Conservation (phyloP, 2,113 vertebrate species). For the Corydoras maculifer region DNA sequence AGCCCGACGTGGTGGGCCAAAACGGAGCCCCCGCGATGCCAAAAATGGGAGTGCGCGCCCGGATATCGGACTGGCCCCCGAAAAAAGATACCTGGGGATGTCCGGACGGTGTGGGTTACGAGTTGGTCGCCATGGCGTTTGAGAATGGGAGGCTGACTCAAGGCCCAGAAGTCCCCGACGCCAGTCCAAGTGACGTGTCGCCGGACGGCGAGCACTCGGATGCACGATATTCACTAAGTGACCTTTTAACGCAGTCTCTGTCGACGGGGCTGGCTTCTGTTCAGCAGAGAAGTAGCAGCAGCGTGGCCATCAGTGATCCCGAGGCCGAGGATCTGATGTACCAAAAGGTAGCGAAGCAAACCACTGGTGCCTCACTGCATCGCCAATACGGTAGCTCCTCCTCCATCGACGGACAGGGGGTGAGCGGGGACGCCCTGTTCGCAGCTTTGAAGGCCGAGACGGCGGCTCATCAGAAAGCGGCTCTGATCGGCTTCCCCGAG, state of each 20-base stretch:
- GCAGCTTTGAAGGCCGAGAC: slow-evolving; percentile 85
- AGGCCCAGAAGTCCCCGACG: slow-evolving; percentile 63
- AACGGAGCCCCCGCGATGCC: slow-evolving; percentile 83
- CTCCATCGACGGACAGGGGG: slow-evolving; percentile 90
- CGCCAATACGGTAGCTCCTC: slow-evolving; percentile 95
- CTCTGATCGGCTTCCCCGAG: slow-evolving; percentile 77
- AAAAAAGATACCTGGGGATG: slow-evolving; percentile 87
- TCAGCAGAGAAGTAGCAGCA: slow-evolving; percentile 91
- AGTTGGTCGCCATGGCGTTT: slow-evolving; percentile 68
- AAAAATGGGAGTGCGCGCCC: slow-evolving; percentile 94
- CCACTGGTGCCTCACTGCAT: slow-evolving; percentile 88
- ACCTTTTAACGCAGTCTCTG: slow-evolving; percentile 80
- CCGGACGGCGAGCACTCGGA: slow-evolving; percentile 75
- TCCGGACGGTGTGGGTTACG: slow-evolving; percentile 70
- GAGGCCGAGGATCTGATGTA: slow-evolving; percentile 88
- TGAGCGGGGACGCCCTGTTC: slow-evolving; percentile 82
- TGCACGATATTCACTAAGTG: slow-evolving; percentile 72
- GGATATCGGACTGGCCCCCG: slow-evolving; percentile 92
- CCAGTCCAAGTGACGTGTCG: slow-evolving; percentile 43
- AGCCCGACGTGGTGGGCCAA: slow-evolving; percentile 75
- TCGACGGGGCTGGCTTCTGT: slow-evolving; percentile 86
- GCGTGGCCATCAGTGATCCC: slow-evolving; percentile 95
- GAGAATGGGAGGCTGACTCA: slow-evolving; percentile 82
- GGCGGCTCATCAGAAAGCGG: slow-evolving; percentile 72
- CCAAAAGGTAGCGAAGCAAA: slow-evolving; percentile 89